A percentile compares a stretch with the other conserved stretches of the same genome.
Evolutionary conservation across 2,888 invertebrate genomes (phyloP).

Genomic region (Sarcophaga rosellei): DNA sequence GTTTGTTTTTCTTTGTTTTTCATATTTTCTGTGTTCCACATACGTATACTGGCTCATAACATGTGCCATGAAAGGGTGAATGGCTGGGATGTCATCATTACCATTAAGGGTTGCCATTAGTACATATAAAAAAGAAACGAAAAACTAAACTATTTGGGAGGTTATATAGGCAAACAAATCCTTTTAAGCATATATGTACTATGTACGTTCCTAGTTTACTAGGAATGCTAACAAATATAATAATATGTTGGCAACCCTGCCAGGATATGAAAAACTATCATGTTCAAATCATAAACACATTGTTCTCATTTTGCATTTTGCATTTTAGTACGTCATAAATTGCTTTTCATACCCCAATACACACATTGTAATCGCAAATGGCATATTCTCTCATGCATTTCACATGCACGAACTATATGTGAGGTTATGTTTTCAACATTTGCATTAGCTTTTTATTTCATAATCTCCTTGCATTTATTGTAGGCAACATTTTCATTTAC

Average conservation of each 20-base stretch:
- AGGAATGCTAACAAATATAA: too few species aligned
- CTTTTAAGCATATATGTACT: too few species aligned
- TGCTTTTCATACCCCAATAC: not conserved
- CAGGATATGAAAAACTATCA: not conserved
- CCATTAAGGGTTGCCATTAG: not conserved
- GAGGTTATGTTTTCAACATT: not conserved
- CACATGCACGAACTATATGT: not conserved
- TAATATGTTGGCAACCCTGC: too few species aligned
- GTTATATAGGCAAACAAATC: not conserved
- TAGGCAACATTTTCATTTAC: constrained; percentile 9
- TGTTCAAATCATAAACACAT: not conserved
- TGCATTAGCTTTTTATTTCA: not conserved
- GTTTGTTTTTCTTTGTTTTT: not conserved
- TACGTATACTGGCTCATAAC: constrained; percentile 1
- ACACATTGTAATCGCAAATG: constrained; percentile 1
- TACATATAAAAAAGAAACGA: not conserved
- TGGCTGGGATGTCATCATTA: not conserved
- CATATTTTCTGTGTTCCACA: constrained; percentile 9
- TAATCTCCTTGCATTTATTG: not conserved
- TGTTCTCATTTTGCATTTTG: not conserved
- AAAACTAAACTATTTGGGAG: not conserved
- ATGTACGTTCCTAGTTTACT: too few species aligned
- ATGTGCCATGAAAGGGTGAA: not conserved
- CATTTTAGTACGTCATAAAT: constrained; percentile 25
- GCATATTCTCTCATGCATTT: not conserved